phyloP scores from a whole-genome alignment of 53 echinoderm and acorn worm species.

The Hippasteria phrygiana region DNA sequence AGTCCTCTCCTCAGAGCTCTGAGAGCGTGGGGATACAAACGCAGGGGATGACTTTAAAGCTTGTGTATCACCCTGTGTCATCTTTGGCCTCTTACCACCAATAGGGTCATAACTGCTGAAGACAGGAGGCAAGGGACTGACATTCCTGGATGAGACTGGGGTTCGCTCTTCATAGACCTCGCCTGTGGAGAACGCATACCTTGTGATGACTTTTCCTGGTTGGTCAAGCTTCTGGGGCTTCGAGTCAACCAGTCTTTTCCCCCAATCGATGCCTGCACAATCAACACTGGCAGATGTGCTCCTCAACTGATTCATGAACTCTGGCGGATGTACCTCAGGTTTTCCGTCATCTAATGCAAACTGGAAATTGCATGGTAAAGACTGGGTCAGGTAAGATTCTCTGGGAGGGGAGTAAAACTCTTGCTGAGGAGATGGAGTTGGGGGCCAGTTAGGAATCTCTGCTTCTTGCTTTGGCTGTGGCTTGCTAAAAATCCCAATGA shows the following conservation, averaged over 20 bases:
- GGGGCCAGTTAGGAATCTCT: constrained; percentile 37
- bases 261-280: constrained; percentile 55
- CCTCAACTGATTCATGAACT: neutral
- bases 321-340: neutral
- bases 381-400: constrained; percentile 54
- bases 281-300: constrained; percentile 56
- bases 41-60: neutral
- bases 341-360: constrained; percentile 1
- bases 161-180: constrained; percentile 54
- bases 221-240: neutral
- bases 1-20: neutral
- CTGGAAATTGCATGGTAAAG: constrained; percentile 70
- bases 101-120: neutral
- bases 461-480: constrained; percentile 43
- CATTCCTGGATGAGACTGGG: constrained; percentile 41
- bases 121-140: constrained; percentile 52
- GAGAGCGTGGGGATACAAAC: constrained; percentile 2
- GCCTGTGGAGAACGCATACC: constrained; percentile 68
- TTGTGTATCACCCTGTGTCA: neutral
- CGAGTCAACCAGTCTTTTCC: neutral
- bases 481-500: constrained; percentile 57
- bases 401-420: constrained; percentile 26
- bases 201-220: constrained; percentile 41
- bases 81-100: neutral
- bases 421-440: constrained; percentile 46